Evolutionary conservation across 2,113 vertebrate genomes (phyloP), one percentile per base, ranked within the genome.

Genomic region (Lamprotornis superbus): DNA sequence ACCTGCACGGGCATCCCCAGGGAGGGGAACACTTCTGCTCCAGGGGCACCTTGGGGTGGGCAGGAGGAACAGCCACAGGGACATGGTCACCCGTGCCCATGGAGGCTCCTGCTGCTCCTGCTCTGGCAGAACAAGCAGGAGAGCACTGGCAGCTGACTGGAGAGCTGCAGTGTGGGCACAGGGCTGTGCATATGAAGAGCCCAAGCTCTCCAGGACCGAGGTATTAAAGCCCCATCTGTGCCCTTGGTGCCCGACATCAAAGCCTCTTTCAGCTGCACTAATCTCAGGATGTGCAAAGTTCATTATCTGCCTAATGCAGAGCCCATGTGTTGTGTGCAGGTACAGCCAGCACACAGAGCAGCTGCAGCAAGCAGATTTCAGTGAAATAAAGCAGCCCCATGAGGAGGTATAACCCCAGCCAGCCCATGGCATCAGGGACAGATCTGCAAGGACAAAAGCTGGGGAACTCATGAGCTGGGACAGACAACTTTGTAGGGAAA

Each of bases 1-100:
- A 8, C 44, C 64, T 7, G 24, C 49, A 21, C 3, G 1, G 47
- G 30, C 4, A 2, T 3, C 46, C 0, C 0, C 3, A 9, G 52
- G 39, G 47, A 61, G 4, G 0, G 4, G 31, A 31, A 42, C 63
- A 22, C 46, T 53, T 11, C 44, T 42, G 40, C 56, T 65, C 69
- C 56, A 30, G 0, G 20, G 4, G 47, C 8, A 7, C 59, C 57
- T 17, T 0, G 1, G 52, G 50, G 7, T 0, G 0, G 22, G 30
- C 6, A 12, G 49, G 15, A 40, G 31, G 7, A 17, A 9, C 64
- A 52, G 84, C 20, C 89, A 18, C 9, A 11, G 3, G 14, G 49
- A 44, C 5, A 4, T 0, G 0, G 5, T 2, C 20, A 4, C 13
- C 4, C 0, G 2, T 2, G 42, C 3, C 1, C 1, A 0, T 0